Conservation (phyloP, 53 echinoderm and acorn worm genomes). For the Arbacia lixula region DNA sequence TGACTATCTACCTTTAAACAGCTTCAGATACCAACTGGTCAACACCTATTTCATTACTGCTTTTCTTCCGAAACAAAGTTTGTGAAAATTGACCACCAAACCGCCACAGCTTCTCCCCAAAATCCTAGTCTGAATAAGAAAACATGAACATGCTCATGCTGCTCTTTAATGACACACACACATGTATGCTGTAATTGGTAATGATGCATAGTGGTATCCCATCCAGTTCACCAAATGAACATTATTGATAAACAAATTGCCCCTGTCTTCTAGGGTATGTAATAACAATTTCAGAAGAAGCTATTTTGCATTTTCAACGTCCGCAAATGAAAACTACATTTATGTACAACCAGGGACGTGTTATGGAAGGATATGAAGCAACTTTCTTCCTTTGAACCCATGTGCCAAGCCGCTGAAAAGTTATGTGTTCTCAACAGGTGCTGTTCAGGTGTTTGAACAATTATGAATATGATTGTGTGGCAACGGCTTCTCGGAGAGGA, state of each 20-base stretch:
- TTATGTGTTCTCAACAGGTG: too few species aligned
- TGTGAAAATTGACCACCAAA: neutral
- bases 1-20: neutral
- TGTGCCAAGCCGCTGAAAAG: too few species aligned
- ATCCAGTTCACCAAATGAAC: neutral
- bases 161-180: neutral
- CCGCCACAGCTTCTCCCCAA: neutral
- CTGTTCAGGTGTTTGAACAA: too few species aligned
- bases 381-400: too few species aligned
- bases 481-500: too few species aligned
- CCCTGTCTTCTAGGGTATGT: neutral
- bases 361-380: too few species aligned
- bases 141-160: neutral
- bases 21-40: neutral
- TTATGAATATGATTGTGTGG: too few species aligned
- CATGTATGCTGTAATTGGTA: neutral
- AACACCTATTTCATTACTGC: neutral
- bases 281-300: neutral
- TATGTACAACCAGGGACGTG: too few species aligned
- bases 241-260: neutral
- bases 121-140: neutral
- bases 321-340: neutral
- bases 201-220: neutral
- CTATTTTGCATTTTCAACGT: neutral
- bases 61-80: neutral